Conservation (phyloP, 2,888 invertebrate genomes). For the Pammene aurita region DNA sequence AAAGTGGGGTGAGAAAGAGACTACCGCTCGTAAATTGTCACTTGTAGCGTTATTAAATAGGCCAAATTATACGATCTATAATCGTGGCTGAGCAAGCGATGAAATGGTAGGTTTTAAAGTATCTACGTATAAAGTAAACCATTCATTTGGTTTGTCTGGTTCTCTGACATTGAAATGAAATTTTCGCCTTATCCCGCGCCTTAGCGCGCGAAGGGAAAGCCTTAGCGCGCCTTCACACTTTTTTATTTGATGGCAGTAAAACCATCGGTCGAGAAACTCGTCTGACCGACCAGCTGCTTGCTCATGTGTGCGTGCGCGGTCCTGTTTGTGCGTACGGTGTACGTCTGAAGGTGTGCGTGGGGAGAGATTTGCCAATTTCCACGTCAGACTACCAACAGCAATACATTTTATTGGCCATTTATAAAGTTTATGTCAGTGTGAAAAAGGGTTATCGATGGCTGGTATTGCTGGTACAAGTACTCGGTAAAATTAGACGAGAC, state of each 20-base stretch:
- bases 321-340: neutral
- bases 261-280: neutral
- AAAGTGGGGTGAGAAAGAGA: no score
- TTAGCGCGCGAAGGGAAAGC: neutral
- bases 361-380: slow-evolving; percentile 34
- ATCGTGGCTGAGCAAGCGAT: no score
- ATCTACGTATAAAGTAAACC: no score
- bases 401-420: slow-evolving; percentile 1
- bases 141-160: no score
- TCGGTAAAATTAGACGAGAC: no score
- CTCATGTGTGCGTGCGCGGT: neutral
- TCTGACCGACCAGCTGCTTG: neutral
- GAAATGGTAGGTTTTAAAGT: no score
- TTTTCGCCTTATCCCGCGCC: neutral
- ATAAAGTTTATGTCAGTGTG: neutral
- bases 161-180: neutral
- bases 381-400: neutral
- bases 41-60: no score
- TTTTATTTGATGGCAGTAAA: neutral
- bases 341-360: slow-evolving; percentile 5
- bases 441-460: neutral
- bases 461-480: neutral
- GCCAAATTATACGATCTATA: no score
- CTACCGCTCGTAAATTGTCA: no score
- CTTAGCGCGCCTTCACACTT: neutral